Evolutionary conservation across 2,888 invertebrate genomes (phyloP).

Genomic region (Andrena fulva): DNA sequence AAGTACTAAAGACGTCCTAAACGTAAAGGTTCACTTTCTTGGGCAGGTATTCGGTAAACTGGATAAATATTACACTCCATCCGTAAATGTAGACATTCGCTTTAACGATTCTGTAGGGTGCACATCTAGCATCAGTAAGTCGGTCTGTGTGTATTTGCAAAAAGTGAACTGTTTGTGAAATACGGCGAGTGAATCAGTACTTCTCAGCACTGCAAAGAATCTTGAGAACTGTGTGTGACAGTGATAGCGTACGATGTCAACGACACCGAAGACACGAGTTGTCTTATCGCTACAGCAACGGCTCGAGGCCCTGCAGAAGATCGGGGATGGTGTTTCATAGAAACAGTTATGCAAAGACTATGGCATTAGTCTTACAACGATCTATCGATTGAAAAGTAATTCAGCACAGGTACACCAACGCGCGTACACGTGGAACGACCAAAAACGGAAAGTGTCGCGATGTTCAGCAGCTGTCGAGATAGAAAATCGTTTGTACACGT

Average conservation of each 20-base stretch:
- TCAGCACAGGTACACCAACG: not conserved
- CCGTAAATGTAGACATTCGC: no score
- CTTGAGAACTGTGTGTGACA: no score
- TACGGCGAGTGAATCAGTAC: no score
- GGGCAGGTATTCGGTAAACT: no score
- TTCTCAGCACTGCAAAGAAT: no score
- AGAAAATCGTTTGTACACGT: conserved; percentile 9
- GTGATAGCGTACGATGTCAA: not conserved
- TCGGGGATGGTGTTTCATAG: conserved; percentile 1
- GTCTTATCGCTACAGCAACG: conserved; percentile 18
- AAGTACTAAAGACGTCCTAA: no score
- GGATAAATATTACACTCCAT: no score
- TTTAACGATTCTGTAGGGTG: no score
- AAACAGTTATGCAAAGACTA: not conserved
- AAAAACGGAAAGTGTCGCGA: not conserved
- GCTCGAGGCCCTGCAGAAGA: conserved; percentile 3
- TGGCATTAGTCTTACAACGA: not conserved
- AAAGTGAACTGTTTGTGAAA: no score
- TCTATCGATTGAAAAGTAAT: not conserved
- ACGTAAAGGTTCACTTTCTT: no score
- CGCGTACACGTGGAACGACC: not conserved
- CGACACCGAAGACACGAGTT: not conserved
- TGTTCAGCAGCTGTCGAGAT: not conserved
- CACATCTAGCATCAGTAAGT: no score
- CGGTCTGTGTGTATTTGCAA: no score